These are phyloP conservation scores for Blomia tropicalis DNA, from an alignment of 2,888 invertebrate genomes.

Conservation along the genomic window DNA sequence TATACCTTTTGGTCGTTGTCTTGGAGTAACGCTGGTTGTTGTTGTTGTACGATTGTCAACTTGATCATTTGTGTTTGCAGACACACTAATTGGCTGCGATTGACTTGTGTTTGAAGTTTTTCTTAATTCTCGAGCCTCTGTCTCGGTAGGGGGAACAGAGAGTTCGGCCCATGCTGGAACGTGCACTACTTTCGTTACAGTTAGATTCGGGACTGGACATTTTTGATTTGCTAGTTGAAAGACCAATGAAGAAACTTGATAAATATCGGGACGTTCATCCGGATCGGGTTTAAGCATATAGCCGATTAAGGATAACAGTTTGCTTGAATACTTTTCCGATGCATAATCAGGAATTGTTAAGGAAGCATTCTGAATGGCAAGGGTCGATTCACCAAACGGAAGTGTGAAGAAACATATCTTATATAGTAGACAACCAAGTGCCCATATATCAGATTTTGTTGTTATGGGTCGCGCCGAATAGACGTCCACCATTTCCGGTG, in stretches of 20 bases:
- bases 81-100: background rate
- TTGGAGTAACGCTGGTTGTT: constrained; percentile 58
- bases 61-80: background rate
- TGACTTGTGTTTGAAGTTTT: background rate
- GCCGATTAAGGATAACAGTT: constrained; percentile 54
- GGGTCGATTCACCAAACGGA: constrained; percentile 78
- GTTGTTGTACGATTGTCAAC: constrained; percentile 41
- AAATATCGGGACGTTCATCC: constrained; percentile 58
- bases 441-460: constrained; percentile 78
- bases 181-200: constrained; percentile 34
- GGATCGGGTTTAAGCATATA: constrained; percentile 71
- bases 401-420: constrained; percentile 73
- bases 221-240: constrained; percentile 40
- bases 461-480: constrained; percentile 65
- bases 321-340: constrained; percentile 46
- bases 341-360: constrained; percentile 67
- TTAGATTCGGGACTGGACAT: constrained; percentile 62
- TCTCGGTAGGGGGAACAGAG: constrained; percentile 16
- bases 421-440: constrained; percentile 69
- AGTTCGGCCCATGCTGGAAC: constrained; percentile 25
- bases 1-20: constrained; percentile 63
- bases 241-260: constrained; percentile 29
- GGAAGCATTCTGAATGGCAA: constrained; percentile 76
- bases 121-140: constrained; percentile 16
- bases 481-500: constrained; percentile 86